These are phyloP conservation scores for Acanthornis magna DNA, from an alignment of 2,797 vertebrate species.

Conservation along the genomic window DNA sequence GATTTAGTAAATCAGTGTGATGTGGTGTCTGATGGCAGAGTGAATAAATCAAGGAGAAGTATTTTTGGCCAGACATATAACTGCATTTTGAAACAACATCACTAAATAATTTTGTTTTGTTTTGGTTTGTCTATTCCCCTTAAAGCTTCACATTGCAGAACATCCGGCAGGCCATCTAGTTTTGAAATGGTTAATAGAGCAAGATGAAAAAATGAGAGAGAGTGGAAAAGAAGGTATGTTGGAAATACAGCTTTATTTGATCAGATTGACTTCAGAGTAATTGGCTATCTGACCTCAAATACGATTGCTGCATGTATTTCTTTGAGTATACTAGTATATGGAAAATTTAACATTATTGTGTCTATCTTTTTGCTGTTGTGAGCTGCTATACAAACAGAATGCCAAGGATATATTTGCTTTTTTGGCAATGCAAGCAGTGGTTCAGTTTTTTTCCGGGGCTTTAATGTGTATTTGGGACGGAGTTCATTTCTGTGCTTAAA, in stretches of 20 bases:
- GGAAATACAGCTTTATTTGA: neutral
- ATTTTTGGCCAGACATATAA: neutral
- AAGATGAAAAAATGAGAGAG: conserved; percentile 84
- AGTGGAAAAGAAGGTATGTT: conserved; percentile 83
- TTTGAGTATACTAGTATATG: neutral
- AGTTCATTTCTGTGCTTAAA: neutral
- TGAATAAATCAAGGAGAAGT: neutral
- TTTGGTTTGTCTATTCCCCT: neutral
- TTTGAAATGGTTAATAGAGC: conserved; percentile 94
- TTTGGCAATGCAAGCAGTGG: neutral
- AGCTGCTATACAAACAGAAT: neutral
- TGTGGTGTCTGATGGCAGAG: neutral
- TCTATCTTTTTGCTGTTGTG: neutral
- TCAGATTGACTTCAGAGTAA: neutral
- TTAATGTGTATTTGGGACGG: neutral
- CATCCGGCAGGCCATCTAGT: conserved; percentile 95
- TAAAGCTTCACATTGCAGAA: conserved; percentile 91
- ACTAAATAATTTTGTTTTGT: neutral
- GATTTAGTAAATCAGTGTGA: neutral
- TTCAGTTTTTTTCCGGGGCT: neutral
- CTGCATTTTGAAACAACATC: neutral
- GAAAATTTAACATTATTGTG: neutral
- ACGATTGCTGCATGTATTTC: neutral
- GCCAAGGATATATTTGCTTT: neutral
- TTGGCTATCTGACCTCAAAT: neutral